phyloP scores from a whole-genome alignment of 2,888 invertebrate species.

The Pemphredon lugubris region DNA sequence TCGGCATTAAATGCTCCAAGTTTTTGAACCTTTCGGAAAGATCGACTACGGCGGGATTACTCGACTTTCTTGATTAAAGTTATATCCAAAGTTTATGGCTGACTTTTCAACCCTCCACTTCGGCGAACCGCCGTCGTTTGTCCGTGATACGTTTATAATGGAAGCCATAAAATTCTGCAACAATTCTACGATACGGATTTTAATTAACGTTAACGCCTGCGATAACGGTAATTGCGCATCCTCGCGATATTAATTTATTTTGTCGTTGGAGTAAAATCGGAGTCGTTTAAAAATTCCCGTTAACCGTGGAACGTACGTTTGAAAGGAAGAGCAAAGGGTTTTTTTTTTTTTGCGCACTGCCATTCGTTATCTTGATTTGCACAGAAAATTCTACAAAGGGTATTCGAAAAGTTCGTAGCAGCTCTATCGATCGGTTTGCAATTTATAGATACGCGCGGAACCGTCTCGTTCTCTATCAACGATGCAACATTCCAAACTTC shows the following conservation, averaged over 20 bases:
- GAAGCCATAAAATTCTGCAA: background rate
- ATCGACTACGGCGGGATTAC: background rate
- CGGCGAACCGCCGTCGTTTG: constrained; percentile 7
- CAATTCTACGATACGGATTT: background rate
- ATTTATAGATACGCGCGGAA: constrained; percentile 21
- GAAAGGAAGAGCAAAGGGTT: background rate
- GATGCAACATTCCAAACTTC: constrained; percentile 9
- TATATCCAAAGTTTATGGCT: constrained; percentile 11
- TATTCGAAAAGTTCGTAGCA: background rate
- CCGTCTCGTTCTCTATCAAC: constrained; percentile 12
- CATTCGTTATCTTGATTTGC: constrained; percentile 7
- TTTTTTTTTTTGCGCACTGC: too few relatives aligned
- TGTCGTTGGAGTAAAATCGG: too few relatives aligned
- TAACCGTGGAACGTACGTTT: background rate
- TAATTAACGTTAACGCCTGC: background rate
- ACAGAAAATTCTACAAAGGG: constrained; percentile 5
- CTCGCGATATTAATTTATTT: too few relatives aligned
- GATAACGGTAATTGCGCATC: too few relatives aligned
- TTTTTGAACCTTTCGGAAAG: constrained; percentile 7
- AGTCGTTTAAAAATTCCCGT: background rate
- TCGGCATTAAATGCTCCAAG: background rate
- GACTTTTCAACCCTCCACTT: constrained; percentile 13
- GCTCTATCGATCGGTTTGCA: constrained; percentile 22
- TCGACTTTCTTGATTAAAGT: background rate
- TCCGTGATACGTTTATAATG: background rate